These are phyloP conservation scores for Calidris pygmaea DNA, from an alignment of 2,113 vertebrate species.

Conservation along the genomic window DNA sequence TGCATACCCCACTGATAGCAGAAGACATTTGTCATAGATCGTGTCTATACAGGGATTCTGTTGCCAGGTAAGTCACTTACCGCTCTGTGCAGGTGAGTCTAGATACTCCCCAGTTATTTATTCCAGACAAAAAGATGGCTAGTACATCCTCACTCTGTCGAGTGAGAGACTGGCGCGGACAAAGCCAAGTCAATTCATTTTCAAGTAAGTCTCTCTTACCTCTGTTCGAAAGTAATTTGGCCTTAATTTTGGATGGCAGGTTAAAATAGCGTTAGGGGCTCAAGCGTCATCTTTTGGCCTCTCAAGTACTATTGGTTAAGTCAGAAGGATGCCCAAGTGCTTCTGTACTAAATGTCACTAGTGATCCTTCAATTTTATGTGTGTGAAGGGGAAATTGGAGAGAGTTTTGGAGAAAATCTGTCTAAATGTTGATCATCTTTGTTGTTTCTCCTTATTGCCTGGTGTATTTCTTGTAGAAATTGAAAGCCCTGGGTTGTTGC, in stretches of 20 bases:
- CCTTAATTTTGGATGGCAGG: background rate
- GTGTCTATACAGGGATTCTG: background rate
- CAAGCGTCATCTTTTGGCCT: background rate
- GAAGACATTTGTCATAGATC: background rate
- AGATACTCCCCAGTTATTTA: background rate
- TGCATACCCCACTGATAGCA: background rate
- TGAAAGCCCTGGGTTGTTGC: background rate
- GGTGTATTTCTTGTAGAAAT: background rate
- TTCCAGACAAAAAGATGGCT: background rate
- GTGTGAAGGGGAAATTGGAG: background rate
- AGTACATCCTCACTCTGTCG: background rate
- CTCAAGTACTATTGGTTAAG: background rate
- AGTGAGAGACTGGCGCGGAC: background rate
- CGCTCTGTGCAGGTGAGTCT: background rate
- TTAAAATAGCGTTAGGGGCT: background rate
- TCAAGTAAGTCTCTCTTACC: background rate
- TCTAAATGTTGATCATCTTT: background rate
- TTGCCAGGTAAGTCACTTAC: background rate
- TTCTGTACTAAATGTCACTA: background rate
- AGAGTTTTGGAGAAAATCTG: background rate
- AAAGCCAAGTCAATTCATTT: background rate
- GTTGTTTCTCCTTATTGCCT: background rate
- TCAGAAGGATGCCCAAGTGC: background rate
- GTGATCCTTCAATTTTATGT: background rate
- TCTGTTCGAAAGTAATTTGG: background rate